These are phyloP conservation scores for Pseudorectes ferrugineus DNA, from an alignment of 2,113 vertebrate species.

Conservation along the genomic window DNA sequence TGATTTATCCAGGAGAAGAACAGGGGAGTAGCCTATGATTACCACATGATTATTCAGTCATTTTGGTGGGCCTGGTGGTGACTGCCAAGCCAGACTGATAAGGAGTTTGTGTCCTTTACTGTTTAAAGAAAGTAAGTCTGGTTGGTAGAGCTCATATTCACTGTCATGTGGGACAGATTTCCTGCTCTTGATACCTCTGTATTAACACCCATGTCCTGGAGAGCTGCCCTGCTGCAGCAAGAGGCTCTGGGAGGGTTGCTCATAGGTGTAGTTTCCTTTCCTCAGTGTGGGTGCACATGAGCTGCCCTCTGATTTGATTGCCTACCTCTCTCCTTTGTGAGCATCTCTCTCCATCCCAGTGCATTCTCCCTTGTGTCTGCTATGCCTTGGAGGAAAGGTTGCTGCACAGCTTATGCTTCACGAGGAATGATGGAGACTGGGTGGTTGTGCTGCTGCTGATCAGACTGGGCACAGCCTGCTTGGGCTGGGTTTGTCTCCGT, in stretches of 20 bases:
- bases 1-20: neutral
- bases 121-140: neutral
- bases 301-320: neutral
- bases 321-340: neutral
- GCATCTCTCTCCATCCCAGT: neutral
- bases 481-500: neutral
- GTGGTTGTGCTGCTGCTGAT: neutral
- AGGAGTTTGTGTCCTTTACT: neutral
- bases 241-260: neutral
- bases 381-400: neutral
- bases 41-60: neutral
- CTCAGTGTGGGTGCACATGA: neutral
- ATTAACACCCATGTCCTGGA: neutral
- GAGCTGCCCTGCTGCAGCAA: neutral
- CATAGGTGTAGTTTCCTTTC: neutral
- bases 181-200: neutral
- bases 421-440: neutral
- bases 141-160: neutral
- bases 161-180: neutral
- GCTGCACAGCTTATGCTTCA: neutral
- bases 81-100: neutral
- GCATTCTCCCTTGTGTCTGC: neutral
- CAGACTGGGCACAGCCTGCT: neutral
- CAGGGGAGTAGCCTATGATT: neutral
- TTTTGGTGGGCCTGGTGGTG: neutral